These are phyloP conservation scores for Oreochromis grahami DNA, from an alignment of 2,797 vertebrate species.

Conservation along the genomic window DNA sequence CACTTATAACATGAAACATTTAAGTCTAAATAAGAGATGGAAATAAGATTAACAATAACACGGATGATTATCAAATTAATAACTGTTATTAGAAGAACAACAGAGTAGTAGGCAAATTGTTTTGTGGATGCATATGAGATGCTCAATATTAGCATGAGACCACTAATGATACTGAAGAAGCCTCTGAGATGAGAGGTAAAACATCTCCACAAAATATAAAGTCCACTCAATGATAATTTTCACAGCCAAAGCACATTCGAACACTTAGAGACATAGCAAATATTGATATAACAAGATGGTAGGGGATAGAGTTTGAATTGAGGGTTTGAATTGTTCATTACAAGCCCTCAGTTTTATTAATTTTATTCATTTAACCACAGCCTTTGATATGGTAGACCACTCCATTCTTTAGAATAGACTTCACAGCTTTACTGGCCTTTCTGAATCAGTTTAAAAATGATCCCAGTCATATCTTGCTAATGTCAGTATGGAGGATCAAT, in stretches of 20 bases:
- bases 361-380: neutral
- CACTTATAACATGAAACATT: neutral
- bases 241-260: neutral
- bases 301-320: neutral
- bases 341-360: neutral
- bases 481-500: neutral
- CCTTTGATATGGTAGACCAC: neutral
- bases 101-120: neutral
- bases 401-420: neutral
- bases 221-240: neutral
- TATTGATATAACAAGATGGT: neutral
- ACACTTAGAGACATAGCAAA: neutral
- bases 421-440: neutral
- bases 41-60: neutral
- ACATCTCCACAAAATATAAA: neutral
- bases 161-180: neutral
- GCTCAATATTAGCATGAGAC: neutral
- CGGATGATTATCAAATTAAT: neutral
- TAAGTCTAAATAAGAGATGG: neutral
- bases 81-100: neutral
- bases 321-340: neutral
- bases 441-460: neutral
- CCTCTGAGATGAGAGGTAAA: neutral
- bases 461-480: neutral
- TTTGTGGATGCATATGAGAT: neutral